These are phyloP conservation scores for Pharmacophagus antenor DNA, from an alignment of 2,888 invertebrate species.

Conservation along the genomic window DNA sequence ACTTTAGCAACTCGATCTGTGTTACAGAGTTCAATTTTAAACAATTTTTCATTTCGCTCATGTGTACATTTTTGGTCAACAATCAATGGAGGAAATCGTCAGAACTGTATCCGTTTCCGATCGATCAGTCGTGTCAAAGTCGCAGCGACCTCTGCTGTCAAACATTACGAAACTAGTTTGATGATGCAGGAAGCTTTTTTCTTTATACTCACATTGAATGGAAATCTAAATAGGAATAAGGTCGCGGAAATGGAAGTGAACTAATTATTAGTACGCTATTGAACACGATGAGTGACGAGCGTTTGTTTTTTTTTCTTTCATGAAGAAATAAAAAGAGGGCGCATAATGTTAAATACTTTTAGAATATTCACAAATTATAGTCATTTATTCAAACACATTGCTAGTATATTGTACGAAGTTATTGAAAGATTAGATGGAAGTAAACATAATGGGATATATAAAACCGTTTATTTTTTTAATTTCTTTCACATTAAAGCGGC, in stretches of 20 bases:
- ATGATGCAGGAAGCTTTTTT: conserved; percentile 20
- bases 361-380: too few relatives aligned
- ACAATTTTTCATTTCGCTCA: background rate
- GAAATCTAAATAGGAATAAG: conserved; percentile 16
- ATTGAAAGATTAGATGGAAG: too few relatives aligned
- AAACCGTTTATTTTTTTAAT: too few relatives aligned
- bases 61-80: conserved; percentile 37
- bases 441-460: too few relatives aligned
- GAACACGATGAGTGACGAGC: background rate
- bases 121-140: conserved; percentile 33
- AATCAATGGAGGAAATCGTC: conserved; percentile 42
- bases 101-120: conserved; percentile 57
- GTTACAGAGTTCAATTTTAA: background rate
- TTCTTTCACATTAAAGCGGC: too few relatives aligned
- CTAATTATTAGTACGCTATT: conserved; percentile 2
- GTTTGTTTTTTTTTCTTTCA: background rate
- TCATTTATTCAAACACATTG: too few relatives aligned
- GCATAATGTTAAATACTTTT: background rate
- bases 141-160: conserved; percentile 45
- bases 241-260: conserved; percentile 8
- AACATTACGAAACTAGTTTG: conserved; percentile 37
- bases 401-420: too few relatives aligned
- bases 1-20: background rate
- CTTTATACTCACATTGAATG: conserved; percentile 1
- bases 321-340: too few relatives aligned